A percentile compares a stretch with the other conserved stretches of the same genome.
These are phyloP conservation scores for Cyclophora albipunctata DNA, from an alignment of 2,888 invertebrate genomes.

Conservation along the genomic window DNA sequence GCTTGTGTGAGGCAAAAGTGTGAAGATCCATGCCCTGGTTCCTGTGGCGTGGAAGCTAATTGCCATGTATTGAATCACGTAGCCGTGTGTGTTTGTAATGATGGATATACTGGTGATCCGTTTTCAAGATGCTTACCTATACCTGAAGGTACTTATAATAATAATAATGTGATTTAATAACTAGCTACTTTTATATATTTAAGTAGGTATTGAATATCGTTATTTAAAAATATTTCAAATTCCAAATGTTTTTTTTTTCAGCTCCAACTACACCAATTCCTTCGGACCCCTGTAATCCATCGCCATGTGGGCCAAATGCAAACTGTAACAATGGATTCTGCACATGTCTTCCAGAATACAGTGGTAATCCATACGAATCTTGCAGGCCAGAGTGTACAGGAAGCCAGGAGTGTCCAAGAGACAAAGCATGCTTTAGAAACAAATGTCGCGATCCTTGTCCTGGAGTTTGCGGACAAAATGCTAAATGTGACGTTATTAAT, in stretches of 20 bases:
- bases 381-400: constrained; percentile 84
- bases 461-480: constrained; percentile 83
- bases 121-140: constrained; percentile 82
- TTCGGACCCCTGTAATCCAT: constrained; percentile 79
- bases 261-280: constrained; percentile 53
- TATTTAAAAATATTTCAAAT: neutral
- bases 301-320: constrained; percentile 83
- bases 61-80: constrained; percentile 87
- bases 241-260: constrained; percentile 26
- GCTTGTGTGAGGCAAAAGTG: constrained; percentile 88
- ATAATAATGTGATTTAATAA: neutral
- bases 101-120: constrained; percentile 87
- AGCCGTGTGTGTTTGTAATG: constrained; percentile 86
- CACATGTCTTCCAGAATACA: constrained; percentile 79
- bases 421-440: constrained; percentile 82
- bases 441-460: constrained; percentile 85
- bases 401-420: constrained; percentile 81
- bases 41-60: constrained; percentile 86
- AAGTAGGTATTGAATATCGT: neutral
- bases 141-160: constrained; percentile 48
- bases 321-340: constrained; percentile 81
- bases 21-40: constrained; percentile 87
- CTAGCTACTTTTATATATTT: neutral
- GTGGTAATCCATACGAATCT: constrained; percentile 81
- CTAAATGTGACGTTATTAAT: constrained; percentile 83